These are phyloP conservation scores for Rousettus madagascariensis DNA, from an alignment of 2,797 vertebrate genomes.

Conservation along the genomic window DNA sequence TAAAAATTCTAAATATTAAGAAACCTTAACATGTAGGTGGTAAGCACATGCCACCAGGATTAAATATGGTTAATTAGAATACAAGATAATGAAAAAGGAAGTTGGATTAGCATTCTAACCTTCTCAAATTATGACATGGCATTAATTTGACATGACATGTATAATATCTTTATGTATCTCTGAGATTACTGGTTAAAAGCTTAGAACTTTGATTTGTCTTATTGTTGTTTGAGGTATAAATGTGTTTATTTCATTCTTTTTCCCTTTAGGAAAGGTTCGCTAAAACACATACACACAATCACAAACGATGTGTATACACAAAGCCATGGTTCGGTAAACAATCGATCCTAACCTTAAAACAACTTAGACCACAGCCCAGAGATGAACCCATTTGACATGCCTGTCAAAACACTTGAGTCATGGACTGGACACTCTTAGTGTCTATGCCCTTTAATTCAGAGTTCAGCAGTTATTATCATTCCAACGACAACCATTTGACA, in stretches of 20 bases:
- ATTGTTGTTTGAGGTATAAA: not conserved
- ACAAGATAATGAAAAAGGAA: not conserved
- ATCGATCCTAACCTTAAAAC: not conserved
- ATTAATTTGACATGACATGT: not conserved
- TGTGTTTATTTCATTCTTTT: not conserved
- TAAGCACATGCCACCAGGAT: not conserved
- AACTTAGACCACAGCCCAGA: not conserved
- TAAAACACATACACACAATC: not conserved
- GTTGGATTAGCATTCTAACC: not conserved
- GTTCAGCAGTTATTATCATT: not conserved
- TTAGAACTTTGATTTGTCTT: not conserved
- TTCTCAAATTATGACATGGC: not conserved
- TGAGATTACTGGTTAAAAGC: not conserved
- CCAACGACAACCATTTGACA: not conserved
- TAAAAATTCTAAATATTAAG: slow-evolving; percentile 2
- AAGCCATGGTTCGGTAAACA: not conserved
- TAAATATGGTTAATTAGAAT: not conserved
- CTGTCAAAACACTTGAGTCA: not conserved
- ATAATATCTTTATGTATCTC: not conserved
- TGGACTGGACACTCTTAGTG: not conserved
- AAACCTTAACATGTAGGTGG: not conserved
- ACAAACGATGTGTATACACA: no score
- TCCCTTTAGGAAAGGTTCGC: not conserved
- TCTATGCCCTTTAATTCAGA: not conserved
- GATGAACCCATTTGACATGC: not conserved